Conservation (phyloP, 2,888 invertebrate genomes). For the Noctuana brunneofusca region DNA sequence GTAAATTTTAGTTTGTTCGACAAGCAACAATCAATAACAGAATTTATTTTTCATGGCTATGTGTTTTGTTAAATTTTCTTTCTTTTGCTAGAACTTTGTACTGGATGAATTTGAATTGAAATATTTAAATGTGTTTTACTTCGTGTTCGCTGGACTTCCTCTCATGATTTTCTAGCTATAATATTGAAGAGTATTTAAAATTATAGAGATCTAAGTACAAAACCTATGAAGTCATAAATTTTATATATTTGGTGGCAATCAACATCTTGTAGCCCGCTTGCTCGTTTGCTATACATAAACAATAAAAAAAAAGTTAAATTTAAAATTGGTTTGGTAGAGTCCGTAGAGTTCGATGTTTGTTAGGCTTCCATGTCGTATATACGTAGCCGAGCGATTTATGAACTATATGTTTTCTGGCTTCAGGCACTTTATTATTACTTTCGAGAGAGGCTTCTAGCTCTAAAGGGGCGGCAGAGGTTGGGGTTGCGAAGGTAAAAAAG, state of each 20-base stretch:
- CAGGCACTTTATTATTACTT: conserved; percentile 82
- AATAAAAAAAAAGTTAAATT: conserved; percentile 65
- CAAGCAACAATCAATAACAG: conserved; percentile 31
- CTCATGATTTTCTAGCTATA: conserved; percentile 3
- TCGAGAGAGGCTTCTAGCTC: conserved; percentile 65
- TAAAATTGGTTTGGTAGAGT: conserved; percentile 78
- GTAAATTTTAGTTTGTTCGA: conserved; percentile 33
- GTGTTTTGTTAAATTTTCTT: conserved; percentile 35
- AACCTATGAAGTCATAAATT: too few relatives aligned
- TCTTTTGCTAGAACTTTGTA: conserved; percentile 23
- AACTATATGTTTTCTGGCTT: conserved; percentile 81
- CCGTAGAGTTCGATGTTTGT: conserved; percentile 73
- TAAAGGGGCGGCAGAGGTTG: conserved; percentile 59
- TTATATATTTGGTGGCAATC: too few relatives aligned
- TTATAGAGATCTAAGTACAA: too few relatives aligned
- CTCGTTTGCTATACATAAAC: too few relatives aligned
- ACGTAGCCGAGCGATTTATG: conserved; percentile 68
- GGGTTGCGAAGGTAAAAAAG: conserved; percentile 76
- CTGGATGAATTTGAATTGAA: conserved; percentile 18
- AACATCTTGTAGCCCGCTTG: conserved; percentile 65
- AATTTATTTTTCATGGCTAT: conserved; percentile 38
- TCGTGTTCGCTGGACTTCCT: conserved; percentile 1
- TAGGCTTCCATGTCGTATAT: conserved; percentile 65
- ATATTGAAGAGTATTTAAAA: too few relatives aligned
- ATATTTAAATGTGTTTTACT: conserved; percentile 22